Base-by-base conservation (phyloP, 2,797 vertebrate genomes). In the Fundulus diaphanus region DNA sequence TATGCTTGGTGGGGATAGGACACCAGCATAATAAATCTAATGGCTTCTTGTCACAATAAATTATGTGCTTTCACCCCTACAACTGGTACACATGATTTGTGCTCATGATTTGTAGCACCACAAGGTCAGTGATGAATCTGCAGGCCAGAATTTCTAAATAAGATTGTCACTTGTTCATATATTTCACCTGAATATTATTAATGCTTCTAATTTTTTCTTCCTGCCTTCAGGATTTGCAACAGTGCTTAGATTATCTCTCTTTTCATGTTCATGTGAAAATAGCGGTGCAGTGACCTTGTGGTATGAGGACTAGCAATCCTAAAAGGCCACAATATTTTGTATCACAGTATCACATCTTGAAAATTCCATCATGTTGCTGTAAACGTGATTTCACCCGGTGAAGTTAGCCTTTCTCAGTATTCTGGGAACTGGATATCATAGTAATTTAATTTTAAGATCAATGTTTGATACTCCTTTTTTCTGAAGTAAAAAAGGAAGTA, bases 51-150 rank as follows among this genome's bases (percentile, higher is more conserved):
- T 83, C 77, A 74, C 52, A 48, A 79, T 87, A 81, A 93, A 89
- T 92, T 88, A 90, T 88, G 68, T 66, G 20, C 87, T 63, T 77
- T 24, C 68, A 52, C 77, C 82, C 75, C 35, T 16, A 35, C 82
- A 84, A 82, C 81, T 79, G 80, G 87, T 68, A 63, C 74, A 29
- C 31, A 71, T 42, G 35, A 65, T 65, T 65, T 65, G 61, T 65
- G 37, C 37, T 65, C 29, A 75, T 91, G 83, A 92, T 91, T 90
- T 88, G 79, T 22, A 29, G 76, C 80, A 24, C 68, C 49, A 66
- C 83, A 86, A 89, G 91, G 91, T 92, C 88, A 15, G 67, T 71
- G 68, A 89, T 87, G 84, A 79, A 91, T 90, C 84, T 85, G 82
- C 70, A 74, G 75, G 74, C 48, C 20, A 63, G 74, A 82, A 77